Conservation (phyloP, 2,113 vertebrate genomes). For the Cranoglanis bouderius region DNA sequence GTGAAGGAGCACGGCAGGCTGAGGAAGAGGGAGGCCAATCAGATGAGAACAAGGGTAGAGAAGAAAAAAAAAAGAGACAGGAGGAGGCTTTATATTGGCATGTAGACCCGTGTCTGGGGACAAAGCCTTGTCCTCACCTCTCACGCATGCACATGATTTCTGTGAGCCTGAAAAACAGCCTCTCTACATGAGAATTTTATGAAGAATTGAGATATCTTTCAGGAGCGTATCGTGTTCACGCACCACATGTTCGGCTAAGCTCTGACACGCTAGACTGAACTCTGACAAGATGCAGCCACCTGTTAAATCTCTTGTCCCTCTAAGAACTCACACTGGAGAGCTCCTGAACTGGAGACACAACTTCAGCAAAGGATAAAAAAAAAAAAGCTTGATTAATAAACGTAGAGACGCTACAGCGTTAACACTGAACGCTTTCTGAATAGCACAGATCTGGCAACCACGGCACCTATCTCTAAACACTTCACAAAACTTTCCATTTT, state of each 20-base stretch:
- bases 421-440: neutral
- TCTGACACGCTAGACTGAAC: conserved; percentile 33
- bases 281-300: conserved; percentile 43
- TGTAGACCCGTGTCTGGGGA: conserved; percentile 43
- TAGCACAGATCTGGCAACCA: neutral
- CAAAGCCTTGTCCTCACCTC: conserved; percentile 48
- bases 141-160: neutral
- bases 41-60: conserved; percentile 24
- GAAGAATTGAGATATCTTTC: conserved; percentile 41
- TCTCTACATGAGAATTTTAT: neutral
- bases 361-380: neutral
- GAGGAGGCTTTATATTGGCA: conserved; percentile 14
- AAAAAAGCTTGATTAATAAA: neutral
- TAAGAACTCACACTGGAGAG: neutral
- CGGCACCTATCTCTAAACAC: neutral
- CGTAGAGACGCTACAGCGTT: neutral
- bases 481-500: neutral
- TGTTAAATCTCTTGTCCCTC: conserved; percentile 40
- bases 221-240: neutral
- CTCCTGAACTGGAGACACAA: neutral
- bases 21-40: conserved; percentile 2
- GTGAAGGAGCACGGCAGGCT: conserved; percentile 12
- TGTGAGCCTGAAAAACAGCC: neutral
- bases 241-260: conserved; percentile 28
- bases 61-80: neutral